Conservation (phyloP, 2,113 vertebrate species). For the Octodon degus region DNA sequence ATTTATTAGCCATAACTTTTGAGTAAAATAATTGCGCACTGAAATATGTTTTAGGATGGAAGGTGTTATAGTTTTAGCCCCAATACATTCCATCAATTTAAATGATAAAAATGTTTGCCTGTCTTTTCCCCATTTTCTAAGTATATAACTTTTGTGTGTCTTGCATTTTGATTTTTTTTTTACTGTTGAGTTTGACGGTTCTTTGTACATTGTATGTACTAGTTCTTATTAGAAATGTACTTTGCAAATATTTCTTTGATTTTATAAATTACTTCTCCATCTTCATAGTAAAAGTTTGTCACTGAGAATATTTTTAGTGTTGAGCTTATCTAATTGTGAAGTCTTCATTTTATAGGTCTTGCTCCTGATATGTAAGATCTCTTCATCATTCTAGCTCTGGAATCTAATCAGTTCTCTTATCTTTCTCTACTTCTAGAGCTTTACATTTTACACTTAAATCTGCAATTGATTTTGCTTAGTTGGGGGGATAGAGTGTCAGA, state of each 20-base stretch:
- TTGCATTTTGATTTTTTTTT: not conserved
- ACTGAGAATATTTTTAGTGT: not conserved
- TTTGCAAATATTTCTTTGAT: not conserved
- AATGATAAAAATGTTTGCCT: slow-evolving; percentile 66
- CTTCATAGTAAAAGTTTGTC: not conserved
- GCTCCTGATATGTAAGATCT: not conserved
- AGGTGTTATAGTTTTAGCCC: slow-evolving; percentile 88
- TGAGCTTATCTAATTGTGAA: not conserved
- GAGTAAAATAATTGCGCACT: slow-evolving; percentile 89
- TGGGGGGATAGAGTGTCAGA: not conserved
- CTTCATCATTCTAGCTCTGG: not conserved
- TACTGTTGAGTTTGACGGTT: not conserved
- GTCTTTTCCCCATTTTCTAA: not conserved
- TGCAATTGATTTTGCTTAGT: not conserved
- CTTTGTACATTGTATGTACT: not conserved
- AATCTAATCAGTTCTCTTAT: not conserved
- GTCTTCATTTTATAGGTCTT: not conserved
- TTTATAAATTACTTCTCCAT: not conserved
- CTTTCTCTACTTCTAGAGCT: not conserved
- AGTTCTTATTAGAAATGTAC: not conserved
- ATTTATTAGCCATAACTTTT: slow-evolving; percentile 86
- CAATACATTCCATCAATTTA: slow-evolving; percentile 88
- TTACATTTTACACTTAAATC: not conserved
- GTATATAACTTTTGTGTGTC: not conserved
- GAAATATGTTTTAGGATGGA: slow-evolving; percentile 89